A percentile compares a stretch with the other conserved stretches of the same genome.
Conservation (phyloP, 2,797 vertebrate species). For the Emydoidea blandingii region DNA sequence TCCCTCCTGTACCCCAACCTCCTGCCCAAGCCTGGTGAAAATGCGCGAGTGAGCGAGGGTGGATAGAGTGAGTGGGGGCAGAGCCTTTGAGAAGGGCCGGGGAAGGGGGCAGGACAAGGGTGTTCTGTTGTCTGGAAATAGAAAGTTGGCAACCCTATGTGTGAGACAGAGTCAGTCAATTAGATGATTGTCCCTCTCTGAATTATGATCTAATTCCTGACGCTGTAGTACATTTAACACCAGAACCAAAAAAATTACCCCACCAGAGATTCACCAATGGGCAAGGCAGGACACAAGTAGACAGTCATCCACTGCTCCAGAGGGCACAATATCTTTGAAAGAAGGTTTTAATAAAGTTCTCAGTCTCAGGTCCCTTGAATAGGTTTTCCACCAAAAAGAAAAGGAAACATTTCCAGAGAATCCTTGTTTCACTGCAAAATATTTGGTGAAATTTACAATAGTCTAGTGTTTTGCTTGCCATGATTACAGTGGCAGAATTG, state of each 20-base stretch:
- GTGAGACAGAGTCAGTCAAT: not conserved
- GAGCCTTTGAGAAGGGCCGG: too few species aligned
- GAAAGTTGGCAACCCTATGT: not conserved
- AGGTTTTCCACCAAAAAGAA: not conserved
- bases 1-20: too few species aligned
- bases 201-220: not conserved
- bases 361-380: not conserved
- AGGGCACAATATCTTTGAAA: not conserved
- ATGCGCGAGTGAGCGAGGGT: too few species aligned
- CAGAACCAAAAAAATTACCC: not conserved
- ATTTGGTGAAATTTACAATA: constrained; percentile 17
- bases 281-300: not conserved
- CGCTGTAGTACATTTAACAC: not conserved
- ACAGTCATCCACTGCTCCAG: not conserved
- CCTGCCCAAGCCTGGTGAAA: too few species aligned
- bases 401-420: not conserved
- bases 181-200: not conserved
- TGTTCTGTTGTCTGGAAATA: too few species aligned
- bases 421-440: not conserved
- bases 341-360: not conserved
- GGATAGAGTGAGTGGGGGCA: too few species aligned
- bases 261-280: not conserved
- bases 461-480: not conserved
- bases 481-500: not conserved
- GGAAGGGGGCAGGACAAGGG: too few species aligned